Evolutionary conservation across 2,113 vertebrate species (phyloP).

Genomic region (Chaenocephalus aceratus): DNA sequence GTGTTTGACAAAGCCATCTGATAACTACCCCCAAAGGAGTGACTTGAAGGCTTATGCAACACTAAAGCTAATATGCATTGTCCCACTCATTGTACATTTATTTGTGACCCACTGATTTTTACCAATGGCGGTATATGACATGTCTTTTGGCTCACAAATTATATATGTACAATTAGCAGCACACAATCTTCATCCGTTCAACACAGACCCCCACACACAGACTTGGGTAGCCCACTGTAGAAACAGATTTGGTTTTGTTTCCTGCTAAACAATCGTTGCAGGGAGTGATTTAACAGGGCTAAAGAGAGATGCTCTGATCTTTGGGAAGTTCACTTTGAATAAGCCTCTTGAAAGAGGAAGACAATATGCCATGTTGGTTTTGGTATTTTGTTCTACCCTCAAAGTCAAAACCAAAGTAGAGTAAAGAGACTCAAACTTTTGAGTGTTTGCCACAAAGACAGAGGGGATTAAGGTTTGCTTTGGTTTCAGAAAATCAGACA

Average conservation of each 20-base stretch:
- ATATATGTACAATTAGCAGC: slow-evolving; percentile 13
- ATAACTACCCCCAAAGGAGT: slow-evolving; percentile 20
- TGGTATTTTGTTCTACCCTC: slow-evolving; percentile 56
- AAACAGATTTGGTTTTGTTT: slow-evolving; percentile 50
- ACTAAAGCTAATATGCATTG: slow-evolving; percentile 10
- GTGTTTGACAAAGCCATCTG: slow-evolving; percentile 4
- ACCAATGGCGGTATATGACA: not conserved
- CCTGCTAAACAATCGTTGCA: slow-evolving; percentile 47
- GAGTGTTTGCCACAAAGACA: slow-evolving; percentile 42
- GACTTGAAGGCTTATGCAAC: slow-evolving; percentile 23
- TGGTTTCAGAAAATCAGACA: not conserved
- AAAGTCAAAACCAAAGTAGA: slow-evolving; percentile 64
- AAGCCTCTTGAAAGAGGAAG: slow-evolving; percentile 52
- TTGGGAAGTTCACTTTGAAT: slow-evolving; percentile 59
- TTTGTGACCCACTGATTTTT: slow-evolving; percentile 10
- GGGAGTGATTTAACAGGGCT: slow-evolving; percentile 53
- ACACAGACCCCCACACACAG: not conserved
- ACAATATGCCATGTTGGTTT: slow-evolving; percentile 49
- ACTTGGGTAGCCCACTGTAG: slow-evolving; percentile 19
- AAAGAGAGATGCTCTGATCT: slow-evolving; percentile 69
- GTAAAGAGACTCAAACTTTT: slow-evolving; percentile 53
- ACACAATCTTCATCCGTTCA: not conserved
- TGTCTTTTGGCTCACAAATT: slow-evolving; percentile 32
- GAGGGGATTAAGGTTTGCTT: slow-evolving; percentile 48
- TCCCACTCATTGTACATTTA: slow-evolving; percentile 4